Evolutionary conservation across 1,140 invertebrate species (phyloP), one percentile per base, ranked within the genome.

Genomic region (Holotrichia oblita): DNA sequence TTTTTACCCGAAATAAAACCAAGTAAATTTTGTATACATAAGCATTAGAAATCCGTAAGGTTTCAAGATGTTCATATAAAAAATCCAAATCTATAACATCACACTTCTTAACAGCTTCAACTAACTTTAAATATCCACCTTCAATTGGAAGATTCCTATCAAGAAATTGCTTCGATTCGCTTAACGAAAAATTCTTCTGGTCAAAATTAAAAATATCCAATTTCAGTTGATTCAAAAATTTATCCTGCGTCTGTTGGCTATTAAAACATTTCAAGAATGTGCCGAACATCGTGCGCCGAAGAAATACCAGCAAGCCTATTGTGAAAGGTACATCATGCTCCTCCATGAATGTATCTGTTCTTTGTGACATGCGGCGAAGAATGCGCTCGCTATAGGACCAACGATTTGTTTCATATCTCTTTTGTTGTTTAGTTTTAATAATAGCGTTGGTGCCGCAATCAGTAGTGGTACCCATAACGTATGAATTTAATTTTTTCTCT

Each of bases 261-360:
- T 85, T 85, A 22, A 82, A 76, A 24, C 77, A 48, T 22, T 83
- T 24, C 40, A 85, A 64, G 64, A 80, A 85, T 12, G 79, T 77
- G n/a, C 84, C 83, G 40, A 85, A 82, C 0, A 83, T 41, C 10
- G 81, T 81, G 55, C 81, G 64, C 10, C 78, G 78, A 20, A 85
- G 76, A 73, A 78, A 78, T 14, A 79, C 48, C 6, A 75, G 9
- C 12, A 69, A 12, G 20, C 77, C 79, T n/a, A 74, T 61, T n/a
- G 72, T 73, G 27, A 84, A 81, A 8, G 83, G 78, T 20, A 83
- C 79, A 69, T 80, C 78, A 12, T 69, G 22, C 2, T 59, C 27
- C 12, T 42, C 40, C 61, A 81, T 77, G 48, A 77, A 48, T 17
- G 59, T 61, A 24, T 73, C 2, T 61, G 69, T 77, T 22, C 42